These are phyloP conservation scores for Hirtodrosophila duncani DNA, from an alignment of 2,888 invertebrate species.

Conservation along the genomic window DNA sequence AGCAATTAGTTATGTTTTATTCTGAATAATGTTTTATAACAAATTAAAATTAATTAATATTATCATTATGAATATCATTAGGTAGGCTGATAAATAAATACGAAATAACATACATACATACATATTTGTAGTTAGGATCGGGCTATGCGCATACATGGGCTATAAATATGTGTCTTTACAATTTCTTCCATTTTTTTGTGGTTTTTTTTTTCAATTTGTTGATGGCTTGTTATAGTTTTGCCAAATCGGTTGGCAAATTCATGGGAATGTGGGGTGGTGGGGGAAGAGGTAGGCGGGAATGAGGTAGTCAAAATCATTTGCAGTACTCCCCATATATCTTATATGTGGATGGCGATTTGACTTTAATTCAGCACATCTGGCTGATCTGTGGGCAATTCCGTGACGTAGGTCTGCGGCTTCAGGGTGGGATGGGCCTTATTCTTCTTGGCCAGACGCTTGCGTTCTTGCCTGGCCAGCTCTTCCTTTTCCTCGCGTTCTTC, in stretches of 20 bases:
- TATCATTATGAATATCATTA: constrained; percentile 31
- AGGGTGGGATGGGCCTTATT: constrained; percentile 6
- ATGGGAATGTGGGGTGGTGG: constrained; percentile 44
- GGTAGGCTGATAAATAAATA: constrained; percentile 58
- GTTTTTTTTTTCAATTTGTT: constrained; percentile 27
- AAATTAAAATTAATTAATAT: constrained; percentile 37
- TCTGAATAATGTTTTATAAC: constrained; percentile 42
- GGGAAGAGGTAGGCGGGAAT: constrained; percentile 17
- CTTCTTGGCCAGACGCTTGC: background rate
- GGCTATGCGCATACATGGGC: constrained; percentile 27
- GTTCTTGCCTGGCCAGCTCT: constrained; percentile 20
- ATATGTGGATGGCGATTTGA: constrained; percentile 5
- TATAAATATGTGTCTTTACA: constrained; percentile 9
- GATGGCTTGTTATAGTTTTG: constrained; percentile 65
- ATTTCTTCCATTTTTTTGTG: constrained; percentile 19
- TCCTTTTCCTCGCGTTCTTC: constrained; percentile 47
- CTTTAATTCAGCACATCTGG: constrained; percentile 4
- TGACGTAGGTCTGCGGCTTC: background rate
- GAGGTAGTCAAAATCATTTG: constrained; percentile 3
- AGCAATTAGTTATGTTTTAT: constrained; percentile 37
- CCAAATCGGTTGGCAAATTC: constrained; percentile 48
- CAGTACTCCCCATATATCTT: constrained; percentile 35
- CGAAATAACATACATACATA: constrained; percentile 52
- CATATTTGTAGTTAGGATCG: constrained; percentile 26
- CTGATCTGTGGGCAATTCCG: background rate